Evolutionary conservation across 2,888 invertebrate species (phyloP).

Genomic region (Gari tellinella): DNA sequence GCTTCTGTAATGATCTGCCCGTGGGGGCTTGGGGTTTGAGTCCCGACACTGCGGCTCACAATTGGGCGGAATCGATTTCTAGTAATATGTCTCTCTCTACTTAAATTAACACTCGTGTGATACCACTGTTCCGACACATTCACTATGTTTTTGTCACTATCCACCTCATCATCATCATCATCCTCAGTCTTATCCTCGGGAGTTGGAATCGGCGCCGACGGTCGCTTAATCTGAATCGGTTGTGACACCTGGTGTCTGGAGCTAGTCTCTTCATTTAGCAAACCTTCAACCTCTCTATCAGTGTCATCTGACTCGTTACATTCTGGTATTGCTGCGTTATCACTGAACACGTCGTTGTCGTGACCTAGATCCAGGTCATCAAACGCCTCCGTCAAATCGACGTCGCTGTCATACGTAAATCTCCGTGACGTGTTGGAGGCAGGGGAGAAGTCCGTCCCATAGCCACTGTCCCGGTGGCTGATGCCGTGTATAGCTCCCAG

Average conservation of each 20-base stretch:
- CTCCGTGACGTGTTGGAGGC: constrained; percentile 58
- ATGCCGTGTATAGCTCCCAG: not conserved
- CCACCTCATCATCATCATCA: not conserved
- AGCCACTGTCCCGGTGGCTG: constrained; percentile 76
- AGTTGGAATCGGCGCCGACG: constrained; percentile 43
- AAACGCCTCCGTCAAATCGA: constrained; percentile 12
- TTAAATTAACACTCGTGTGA: constrained; percentile 33
- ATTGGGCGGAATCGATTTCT: constrained; percentile 59
- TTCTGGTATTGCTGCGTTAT: constrained; percentile 27
- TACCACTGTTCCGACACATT: constrained; percentile 5
- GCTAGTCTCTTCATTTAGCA: constrained; percentile 40
- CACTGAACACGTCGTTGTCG: constrained; percentile 47
- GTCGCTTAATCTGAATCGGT: constrained; percentile 42
- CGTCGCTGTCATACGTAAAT: constrained; percentile 68
- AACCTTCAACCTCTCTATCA: constrained; percentile 63
- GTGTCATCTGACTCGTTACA: constrained; percentile 47
- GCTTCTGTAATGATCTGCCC: constrained; percentile 66
- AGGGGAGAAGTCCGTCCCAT: constrained; percentile 75
- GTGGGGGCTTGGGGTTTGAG: constrained; percentile 74
- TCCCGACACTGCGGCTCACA: constrained; percentile 66
- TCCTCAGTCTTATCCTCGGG: constrained; percentile 30
- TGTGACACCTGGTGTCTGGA: constrained; percentile 25
- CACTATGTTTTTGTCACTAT: not conserved
- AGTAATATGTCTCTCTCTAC: constrained; percentile 16
- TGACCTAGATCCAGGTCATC: constrained; percentile 23